These are phyloP conservation scores for Sterna hirundo DNA, from an alignment of 2,113 vertebrate genomes.

Conservation along the genomic window DNA sequence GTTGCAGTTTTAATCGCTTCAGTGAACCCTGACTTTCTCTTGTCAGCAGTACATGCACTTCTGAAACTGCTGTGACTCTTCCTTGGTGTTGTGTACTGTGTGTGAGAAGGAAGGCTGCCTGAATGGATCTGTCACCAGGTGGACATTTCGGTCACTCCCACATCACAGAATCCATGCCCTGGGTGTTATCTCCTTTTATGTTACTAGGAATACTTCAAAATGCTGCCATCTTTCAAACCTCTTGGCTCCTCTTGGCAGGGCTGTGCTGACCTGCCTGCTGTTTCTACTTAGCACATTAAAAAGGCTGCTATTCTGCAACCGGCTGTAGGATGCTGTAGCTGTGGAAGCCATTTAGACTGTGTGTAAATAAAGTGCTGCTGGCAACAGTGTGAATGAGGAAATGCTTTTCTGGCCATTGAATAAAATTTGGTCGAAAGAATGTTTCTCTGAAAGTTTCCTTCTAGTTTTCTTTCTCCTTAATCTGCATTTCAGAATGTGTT, in stretches of 20 bases:
- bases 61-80: neutral
- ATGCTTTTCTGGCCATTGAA: slow-evolving; percentile 14
- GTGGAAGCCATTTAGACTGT: neutral
- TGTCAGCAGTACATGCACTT: neutral
- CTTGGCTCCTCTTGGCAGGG: slow-evolving; percentile 4
- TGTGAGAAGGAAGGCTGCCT: neutral
- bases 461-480: neutral
- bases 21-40: neutral
- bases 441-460: neutral
- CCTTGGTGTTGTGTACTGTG: neutral
- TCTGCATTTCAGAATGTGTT: neutral
- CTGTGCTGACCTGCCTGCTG: slow-evolving; percentile 35
- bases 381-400: neutral
- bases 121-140: neutral
- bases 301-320: neutral
- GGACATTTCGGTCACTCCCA: neutral
- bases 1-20: neutral
- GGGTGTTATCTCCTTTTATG: neutral
- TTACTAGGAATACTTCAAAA: neutral
- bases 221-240: neutral
- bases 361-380: slow-evolving; percentile 12
- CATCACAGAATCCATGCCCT: neutral
- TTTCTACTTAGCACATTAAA: neutral
- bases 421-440: neutral
- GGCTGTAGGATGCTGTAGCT: neutral